Evolutionary conservation across 2,888 invertebrate genomes (phyloP), one percentile per base, ranked within the genome.

Genomic region (Dilophus febrilis): DNA sequence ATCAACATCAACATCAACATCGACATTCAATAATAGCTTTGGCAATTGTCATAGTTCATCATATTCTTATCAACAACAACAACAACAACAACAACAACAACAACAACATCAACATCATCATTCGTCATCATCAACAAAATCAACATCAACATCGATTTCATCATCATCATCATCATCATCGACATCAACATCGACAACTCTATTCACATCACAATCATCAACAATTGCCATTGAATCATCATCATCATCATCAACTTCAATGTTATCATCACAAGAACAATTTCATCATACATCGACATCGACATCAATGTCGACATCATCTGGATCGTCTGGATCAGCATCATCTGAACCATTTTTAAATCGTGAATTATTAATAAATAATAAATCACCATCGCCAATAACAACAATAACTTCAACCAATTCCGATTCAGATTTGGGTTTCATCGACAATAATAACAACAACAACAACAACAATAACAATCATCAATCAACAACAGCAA

Each of bases 61-160:
- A n/a, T n/a, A n/a, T n/a, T n/a, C n/a, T n/a, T n/a, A n/a, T n/a
- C n/a, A n/a, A n/a, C n/a, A 26, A 38, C 38, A 18, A 40, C 17
- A 12, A 37, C 37, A 29, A 11, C 40, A 40, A 38, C 19, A 40
- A 34, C 40, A 41, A 26, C 22, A 11, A 13, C 44, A 41, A 33
- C 44, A 41, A 35, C 46, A n/a, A 19, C 33, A 35, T 14, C 40
- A 38, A 22, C 29, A 28, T 19, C 36, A 22, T 11, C 46, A 49
- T 1, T 47, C 52, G 22, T 49, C 50, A 4, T 49, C 53, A 17
- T 47, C 48, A n/a, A 50, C 49, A 14, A 53, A 52, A 10, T 48
- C 53, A 2, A 48, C 52, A 29, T 47, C 48, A 19, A 51, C 53
- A 3, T 47, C 51, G 8, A 26, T 49, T 17, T 49, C 50, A 5